These are phyloP conservation scores for Meiosimyza platycephala DNA, from an alignment of 2,888 invertebrate genomes.

Conservation along the genomic window DNA sequence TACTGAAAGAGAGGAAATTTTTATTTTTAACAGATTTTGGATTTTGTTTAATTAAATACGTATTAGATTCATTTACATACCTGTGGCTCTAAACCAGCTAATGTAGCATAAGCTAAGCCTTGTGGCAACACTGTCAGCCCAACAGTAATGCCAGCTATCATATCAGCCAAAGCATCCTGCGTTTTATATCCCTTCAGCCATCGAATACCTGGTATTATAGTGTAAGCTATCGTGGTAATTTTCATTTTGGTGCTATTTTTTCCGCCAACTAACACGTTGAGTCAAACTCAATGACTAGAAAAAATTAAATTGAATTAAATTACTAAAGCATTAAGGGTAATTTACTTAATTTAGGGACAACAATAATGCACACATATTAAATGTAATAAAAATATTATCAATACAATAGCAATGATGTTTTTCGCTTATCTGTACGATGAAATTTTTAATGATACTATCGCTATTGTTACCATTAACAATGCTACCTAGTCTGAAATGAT, in stretches of 20 bases:
- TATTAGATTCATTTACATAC: conserved; percentile 65
- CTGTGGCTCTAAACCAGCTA: conserved; percentile 89
- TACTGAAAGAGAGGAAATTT: conserved; percentile 72
- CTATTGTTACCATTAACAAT: too few species aligned
- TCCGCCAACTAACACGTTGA: background rate
- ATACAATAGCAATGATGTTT: too few species aligned
- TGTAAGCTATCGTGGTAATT: conserved; percentile 45
- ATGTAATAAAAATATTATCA: background rate
- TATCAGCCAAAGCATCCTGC: conserved; percentile 82
- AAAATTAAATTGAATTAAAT: background rate
- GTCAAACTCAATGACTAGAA: background rate
- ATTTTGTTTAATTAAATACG: conserved; percentile 2
- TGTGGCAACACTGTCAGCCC: conserved; percentile 94
- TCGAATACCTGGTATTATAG: conserved; percentile 67
- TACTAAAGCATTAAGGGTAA: background rate
- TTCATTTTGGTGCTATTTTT: conserved; percentile 45
- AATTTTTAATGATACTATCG: too few species aligned
- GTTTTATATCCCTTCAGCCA: conserved; percentile 83
- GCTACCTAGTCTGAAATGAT: too few species aligned
- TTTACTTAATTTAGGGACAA: background rate
- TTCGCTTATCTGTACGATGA: too few species aligned
- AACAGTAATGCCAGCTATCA: conserved; percentile 92
- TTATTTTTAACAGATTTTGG: background rate
- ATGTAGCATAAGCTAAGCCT: conserved; percentile 89
- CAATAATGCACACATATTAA: background rate